Conservation (phyloP, 53 echinoderm and acorn worm genomes). For the Crossaster papposus region DNA sequence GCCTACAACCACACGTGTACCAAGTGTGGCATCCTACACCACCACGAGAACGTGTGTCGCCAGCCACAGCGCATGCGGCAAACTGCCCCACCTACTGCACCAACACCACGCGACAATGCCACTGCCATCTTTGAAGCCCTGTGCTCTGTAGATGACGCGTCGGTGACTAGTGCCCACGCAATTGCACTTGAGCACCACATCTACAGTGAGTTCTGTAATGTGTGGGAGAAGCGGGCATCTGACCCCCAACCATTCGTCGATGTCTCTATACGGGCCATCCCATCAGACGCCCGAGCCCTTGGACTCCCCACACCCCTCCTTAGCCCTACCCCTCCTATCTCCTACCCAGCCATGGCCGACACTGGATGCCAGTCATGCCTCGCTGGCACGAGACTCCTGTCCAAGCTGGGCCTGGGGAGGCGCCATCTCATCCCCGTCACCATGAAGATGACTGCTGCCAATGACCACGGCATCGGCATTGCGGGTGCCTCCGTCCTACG, state of each 20-base stretch:
- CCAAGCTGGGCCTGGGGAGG: slow-evolving; percentile 35
- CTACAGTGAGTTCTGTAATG: slow-evolving; percentile 42
- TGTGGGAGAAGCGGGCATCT: slow-evolving; percentile 36
- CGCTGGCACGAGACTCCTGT: slow-evolving; percentile 33
- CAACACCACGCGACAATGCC: neutral
- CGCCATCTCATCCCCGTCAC: slow-evolving; percentile 69
- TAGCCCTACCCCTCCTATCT: neutral
- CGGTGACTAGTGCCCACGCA: neutral
- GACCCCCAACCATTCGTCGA: slow-evolving; percentile 53
- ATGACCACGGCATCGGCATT: slow-evolving; percentile 54
- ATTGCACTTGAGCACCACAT: slow-evolving; percentile 58
- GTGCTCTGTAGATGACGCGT: neutral
- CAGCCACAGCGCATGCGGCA: neutral
- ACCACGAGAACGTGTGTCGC: slow-evolving; percentile 42
- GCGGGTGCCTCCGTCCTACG: slow-evolving; percentile 46
- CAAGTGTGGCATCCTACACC: slow-evolving; percentile 34
- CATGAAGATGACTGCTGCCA: slow-evolving; percentile 67
- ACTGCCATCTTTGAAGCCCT: slow-evolving; percentile 37
- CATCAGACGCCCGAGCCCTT: slow-evolving; percentile 39
- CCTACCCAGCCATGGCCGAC: slow-evolving; percentile 64
- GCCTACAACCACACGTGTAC: slow-evolving; percentile 60
- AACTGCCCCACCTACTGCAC: neutral
- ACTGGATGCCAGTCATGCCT: slow-evolving; percentile 55
- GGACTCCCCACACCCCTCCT: slow-evolving; percentile 34
- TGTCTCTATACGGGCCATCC: slow-evolving; percentile 6